Percentiles rank a stretch among this genome's conserved stretches.
Evolutionary conservation across 2,888 invertebrate species (phyloP).

Genomic region (Tetheella fluctuosa): DNA sequence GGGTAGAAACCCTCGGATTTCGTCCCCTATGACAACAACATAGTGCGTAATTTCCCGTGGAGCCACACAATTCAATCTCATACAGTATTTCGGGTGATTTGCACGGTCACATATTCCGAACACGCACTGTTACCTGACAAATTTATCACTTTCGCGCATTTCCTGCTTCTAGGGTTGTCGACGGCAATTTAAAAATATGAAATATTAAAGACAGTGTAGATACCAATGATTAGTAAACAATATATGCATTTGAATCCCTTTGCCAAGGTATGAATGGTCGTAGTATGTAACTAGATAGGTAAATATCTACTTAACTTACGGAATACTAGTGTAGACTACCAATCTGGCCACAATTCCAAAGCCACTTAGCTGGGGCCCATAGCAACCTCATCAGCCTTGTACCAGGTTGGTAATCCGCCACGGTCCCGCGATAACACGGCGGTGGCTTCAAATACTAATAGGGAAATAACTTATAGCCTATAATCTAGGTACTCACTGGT

Average conservation of each 20-base stretch:
- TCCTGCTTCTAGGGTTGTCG: slow-evolving; percentile 34
- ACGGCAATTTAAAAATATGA: neutral
- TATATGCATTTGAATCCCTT: neutral
- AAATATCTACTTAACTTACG: too few relatives aligned
- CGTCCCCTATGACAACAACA: slow-evolving; percentile 22
- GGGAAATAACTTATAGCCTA: too few relatives aligned
- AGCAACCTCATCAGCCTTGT: too few relatives aligned
- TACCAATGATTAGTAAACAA: neutral
- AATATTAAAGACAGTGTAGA: neutral
- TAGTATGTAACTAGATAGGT: neutral
- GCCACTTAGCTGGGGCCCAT: too few relatives aligned
- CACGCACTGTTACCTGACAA: slow-evolving; percentile 77
- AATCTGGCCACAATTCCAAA: too few relatives aligned
- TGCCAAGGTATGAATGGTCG: neutral
- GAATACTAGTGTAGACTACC: too few relatives aligned
- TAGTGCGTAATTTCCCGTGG: slow-evolving; percentile 56
- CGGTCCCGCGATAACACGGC: too few relatives aligned
- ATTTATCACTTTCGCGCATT: slow-evolving; percentile 76
- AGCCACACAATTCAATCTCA: slow-evolving; percentile 66
- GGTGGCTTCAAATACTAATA: too few relatives aligned
- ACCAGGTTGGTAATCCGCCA: too few relatives aligned
- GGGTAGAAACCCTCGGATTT: slow-evolving; percentile 31
- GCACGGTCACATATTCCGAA: slow-evolving; percentile 66
- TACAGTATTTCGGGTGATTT: slow-evolving; percentile 74
- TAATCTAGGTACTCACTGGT: too few relatives aligned